These are phyloP conservation scores for Scaptodrosophila lebanonensis DNA, from an alignment of 1,140 invertebrate species.

Conservation along the genomic window DNA sequence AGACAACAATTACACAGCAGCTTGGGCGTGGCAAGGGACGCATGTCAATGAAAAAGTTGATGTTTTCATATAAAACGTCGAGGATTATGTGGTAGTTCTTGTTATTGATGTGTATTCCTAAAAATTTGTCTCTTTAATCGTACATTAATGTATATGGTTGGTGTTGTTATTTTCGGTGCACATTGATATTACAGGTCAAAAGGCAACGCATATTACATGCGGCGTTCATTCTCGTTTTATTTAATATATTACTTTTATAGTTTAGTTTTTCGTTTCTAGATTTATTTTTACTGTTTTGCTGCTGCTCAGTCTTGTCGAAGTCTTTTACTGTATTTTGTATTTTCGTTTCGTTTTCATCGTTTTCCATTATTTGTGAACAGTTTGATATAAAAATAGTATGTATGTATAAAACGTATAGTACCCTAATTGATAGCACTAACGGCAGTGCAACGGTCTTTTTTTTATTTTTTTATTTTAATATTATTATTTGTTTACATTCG, in stretches of 20 bases:
- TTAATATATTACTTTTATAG: conserved; percentile 19
- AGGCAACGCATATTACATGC: conserved; percentile 30
- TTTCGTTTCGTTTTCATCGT: conserved; percentile 29
- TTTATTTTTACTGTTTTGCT: conserved; percentile 46
- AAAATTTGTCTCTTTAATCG: no score
- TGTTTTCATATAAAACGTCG: no score
- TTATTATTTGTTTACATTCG: no score
- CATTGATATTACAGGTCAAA: conserved; percentile 30
- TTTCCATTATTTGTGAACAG: conserved; percentile 35
- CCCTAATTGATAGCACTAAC: conserved; percentile 55
- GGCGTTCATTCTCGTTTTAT: conserved; percentile 15
- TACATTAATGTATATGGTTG: conserved; percentile 19
- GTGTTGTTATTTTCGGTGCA: background rate
- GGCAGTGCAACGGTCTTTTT: conserved; percentile 57
- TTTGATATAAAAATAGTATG: conserved; percentile 58
- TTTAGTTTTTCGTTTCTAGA: conserved; percentile 7
- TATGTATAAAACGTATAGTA: conserved; percentile 22
- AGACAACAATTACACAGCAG: no score
- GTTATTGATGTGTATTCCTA: conserved; percentile 12
- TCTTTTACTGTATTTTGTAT: conserved; percentile 57
- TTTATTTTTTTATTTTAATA: no score
- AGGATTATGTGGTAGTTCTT: no score
- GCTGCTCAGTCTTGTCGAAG: conserved; percentile 71
- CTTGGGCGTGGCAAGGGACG: conserved; percentile 19
- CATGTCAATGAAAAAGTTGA: no score